phyloP scores from a whole-genome alignment of 1,140 invertebrate species.

The Calliphora vicina region DNA sequence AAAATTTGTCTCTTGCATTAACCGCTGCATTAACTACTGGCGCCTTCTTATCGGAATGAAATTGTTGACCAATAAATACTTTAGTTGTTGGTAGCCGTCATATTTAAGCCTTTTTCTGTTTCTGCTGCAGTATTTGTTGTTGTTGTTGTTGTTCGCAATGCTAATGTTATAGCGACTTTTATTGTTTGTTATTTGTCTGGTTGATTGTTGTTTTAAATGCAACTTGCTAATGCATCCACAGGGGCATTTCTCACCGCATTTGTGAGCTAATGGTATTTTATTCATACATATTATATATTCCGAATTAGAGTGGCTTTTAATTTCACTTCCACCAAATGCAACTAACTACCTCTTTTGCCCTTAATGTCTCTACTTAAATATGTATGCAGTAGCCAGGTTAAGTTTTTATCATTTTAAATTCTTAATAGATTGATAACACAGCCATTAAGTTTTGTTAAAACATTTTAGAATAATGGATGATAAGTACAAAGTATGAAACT shows the following conservation, averaged over 20 bases:
- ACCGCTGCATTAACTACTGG: background rate
- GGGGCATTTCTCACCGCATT: background rate
- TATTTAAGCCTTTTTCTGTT: background rate
- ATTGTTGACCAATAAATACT: background rate
- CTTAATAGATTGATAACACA: slow-evolving; percentile 8
- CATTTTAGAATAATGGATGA: background rate
- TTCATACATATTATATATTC: too few species aligned
- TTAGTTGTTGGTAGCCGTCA: too few species aligned
- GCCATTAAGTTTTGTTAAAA: background rate
- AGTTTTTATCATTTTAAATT: background rate
- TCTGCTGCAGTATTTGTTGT: background rate
- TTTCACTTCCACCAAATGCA: background rate
- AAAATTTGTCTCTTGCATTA: background rate
- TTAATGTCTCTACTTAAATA: background rate
- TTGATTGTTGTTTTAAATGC: background rate
- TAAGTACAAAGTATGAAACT: too few species aligned
- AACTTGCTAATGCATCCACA: slow-evolving; percentile 7
- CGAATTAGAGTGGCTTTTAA: background rate
- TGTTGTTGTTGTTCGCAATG: background rate
- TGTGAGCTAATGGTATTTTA: background rate
- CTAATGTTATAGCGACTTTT: background rate
- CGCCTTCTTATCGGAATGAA: slow-evolving; percentile 14
- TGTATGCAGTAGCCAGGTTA: background rate
- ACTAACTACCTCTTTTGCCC: background rate
- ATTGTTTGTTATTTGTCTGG: background rate